Base-by-base conservation (phyloP, 2,888 invertebrate genomes). In the Trichogramma evanescens region DNA sequence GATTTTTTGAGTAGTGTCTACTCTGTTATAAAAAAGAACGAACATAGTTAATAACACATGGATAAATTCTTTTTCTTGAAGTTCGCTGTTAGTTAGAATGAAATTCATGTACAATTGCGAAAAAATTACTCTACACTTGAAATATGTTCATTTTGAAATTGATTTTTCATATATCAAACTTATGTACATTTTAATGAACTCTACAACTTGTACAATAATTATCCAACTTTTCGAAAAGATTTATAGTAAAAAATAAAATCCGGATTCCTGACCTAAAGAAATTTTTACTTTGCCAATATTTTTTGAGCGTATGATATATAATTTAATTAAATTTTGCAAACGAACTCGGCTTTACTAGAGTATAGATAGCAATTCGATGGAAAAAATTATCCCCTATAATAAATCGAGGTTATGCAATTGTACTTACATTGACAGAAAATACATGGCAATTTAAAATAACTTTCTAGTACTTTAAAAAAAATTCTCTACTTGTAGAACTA, bases 1-100 rank as follows among this genome's bases (percentile, higher is more conserved):
- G 50, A 53, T 45, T 57, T 7, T 45, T 59, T 50, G 45, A 54
- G 58, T 50, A 57, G 54, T 50, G 40, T 59, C 8, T 41, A 56
- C 41, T 26, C 54, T 56, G 10, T 13, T 49, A 54, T 56, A 62
- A n/a, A 45, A 52, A 54, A 39, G 54, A 52, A n/a, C 53, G 50
- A 55, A 44, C 45, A 58, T 26, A 10, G 9, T 39, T 54, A 50
- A 42, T 40, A 38, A 53, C 38, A 53, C 53, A 5, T 54, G 51
- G 45, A 61, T 54, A 57, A 51, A 57, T 43, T 46, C 43, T 55
- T 41, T 48, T 26, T 26, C 26, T 26, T 26, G n/a, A 13, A 13
- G 4, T 48, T 10, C 26, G 6, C 8, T 13, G 48, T 6, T 48
- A 13, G 8, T 6, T 48, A 13, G 8, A 48, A 48, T 13, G n/a